Conservation (phyloP, 2,888 invertebrate genomes). For the Sympetrum striolatum region DNA sequence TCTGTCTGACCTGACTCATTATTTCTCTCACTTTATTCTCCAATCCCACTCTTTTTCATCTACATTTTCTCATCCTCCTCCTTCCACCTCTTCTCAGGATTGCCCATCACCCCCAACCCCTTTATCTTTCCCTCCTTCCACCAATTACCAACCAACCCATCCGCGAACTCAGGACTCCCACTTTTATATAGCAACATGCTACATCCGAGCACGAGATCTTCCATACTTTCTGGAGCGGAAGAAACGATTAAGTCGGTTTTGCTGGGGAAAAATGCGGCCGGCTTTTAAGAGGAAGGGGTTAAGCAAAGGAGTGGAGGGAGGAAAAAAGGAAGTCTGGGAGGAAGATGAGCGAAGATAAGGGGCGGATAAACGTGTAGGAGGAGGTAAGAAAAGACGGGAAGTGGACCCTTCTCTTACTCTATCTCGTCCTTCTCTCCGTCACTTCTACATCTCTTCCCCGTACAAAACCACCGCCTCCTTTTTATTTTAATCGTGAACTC, state of each 20-base stretch:
- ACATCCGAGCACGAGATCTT: neutral
- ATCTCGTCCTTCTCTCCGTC: neutral
- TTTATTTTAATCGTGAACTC: neutral
- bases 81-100: neutral
- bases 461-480: neutral
- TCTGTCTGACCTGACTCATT: too few species aligned
- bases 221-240: neutral
- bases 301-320: neutral
- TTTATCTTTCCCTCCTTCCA: neutral
- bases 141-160: too few species aligned
- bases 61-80: neutral
- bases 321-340: neutral
- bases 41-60: too few species aligned
- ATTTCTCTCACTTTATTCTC: too few species aligned
- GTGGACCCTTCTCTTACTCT: neutral
- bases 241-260: neutral
- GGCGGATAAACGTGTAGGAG: neutral
- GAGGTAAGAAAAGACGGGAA: neutral
- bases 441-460: neutral
- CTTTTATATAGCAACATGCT: neutral
- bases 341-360: neutral
- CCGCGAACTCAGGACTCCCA: neutral
- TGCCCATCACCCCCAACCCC: neutral
- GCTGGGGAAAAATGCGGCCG: neutral
- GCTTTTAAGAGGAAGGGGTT: neutral